These are phyloP conservation scores for Dynastes maya DNA, from an alignment of 2,888 invertebrate species.

Conservation along the genomic window DNA sequence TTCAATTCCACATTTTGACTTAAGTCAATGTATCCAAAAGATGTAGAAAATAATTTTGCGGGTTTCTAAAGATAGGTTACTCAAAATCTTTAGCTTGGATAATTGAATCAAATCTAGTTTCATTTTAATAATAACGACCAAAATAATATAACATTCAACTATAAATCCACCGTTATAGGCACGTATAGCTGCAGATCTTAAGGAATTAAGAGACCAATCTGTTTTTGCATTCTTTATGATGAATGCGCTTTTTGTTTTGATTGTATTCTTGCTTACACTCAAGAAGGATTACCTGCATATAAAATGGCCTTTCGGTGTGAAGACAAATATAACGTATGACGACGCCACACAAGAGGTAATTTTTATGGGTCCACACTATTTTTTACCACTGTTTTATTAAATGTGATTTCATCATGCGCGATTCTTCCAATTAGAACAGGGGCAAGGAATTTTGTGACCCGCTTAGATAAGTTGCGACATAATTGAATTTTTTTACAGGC, in stretches of 20 bases:
- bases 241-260: conserved; percentile 98
- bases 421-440: conserved; percentile 37
- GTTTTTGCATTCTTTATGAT: conserved; percentile 99
- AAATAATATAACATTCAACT: background rate
- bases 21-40: too few species aligned
- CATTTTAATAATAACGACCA: too few species aligned
- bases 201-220: conserved; percentile 95
- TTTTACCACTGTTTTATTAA: conserved; percentile 53
- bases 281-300: conserved; percentile 97
- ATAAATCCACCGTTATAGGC: conserved; percentile 77
- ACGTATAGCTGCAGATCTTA: conserved; percentile 91
- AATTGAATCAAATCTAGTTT: too few species aligned
- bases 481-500: conserved; percentile 77
- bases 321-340: conserved; percentile 93
- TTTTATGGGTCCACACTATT: conserved; percentile 65
- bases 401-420: background rate
- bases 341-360: conserved; percentile 94
- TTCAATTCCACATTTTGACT: too few species aligned
- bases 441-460: conserved; percentile 72
- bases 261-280: conserved; percentile 98
- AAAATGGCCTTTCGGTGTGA: conserved; percentile 96
- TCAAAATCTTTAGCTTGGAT: too few species aligned
- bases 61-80: too few species aligned
- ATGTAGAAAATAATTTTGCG: too few species aligned
- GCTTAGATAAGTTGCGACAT: conserved; percentile 74